Base-by-base conservation (phyloP, 2,797 vertebrate genomes). In the Zenarchopterus dispar region DNA sequence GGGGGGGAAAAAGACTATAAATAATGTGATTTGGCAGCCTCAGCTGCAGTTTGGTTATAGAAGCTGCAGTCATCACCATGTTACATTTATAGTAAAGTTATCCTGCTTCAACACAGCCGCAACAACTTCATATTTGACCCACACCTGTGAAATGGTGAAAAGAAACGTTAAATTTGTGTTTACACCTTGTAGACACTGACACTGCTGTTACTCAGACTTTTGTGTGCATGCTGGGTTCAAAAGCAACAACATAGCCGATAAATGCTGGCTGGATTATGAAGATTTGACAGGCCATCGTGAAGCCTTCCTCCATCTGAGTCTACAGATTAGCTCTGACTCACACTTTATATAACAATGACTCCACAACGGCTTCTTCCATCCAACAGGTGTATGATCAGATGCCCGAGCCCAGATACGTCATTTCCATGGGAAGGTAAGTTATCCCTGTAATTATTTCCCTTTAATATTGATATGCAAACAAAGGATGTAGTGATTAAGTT, bases 301-400 rank as follows among this genome's bases (percentile, higher is more conserved):
- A 76, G 42, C 56, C 44, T 42, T 53, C 57, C 49, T 80, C 58
- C 70, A 78, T 67, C 80, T 81, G 76, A 82, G 46, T 73, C 42
- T 50, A 82, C 52, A 75, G 85, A 86, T 76, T 69, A 73, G 67
- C 10, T 63, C 51, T 78, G 59, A 81, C 64, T 81, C 71, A 71
- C 31, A 45, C 28, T 10, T 86, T 81, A 66, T 63, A 46, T 78
- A 75, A 78, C 53, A 19, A 36, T 8, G n/a, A 43, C 48, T 74
- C 46, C 83, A 80, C 31, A 15, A n/a, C 33, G 13, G 36, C 43
- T 42, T 57, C 33, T 67, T 41, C 44, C 84, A 19, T 77, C 63
- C 69, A 68, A 62, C 88, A 99, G 97, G 97, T 99, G 44, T 99
- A 98, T 0, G 97, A 99, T 88, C 97, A 99, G 93, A 99, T 99